Percentiles rank a stretch among this genome's conserved stretches.
Conservation (phyloP, 2,113 vertebrate species). For the Mola mola region DNA sequence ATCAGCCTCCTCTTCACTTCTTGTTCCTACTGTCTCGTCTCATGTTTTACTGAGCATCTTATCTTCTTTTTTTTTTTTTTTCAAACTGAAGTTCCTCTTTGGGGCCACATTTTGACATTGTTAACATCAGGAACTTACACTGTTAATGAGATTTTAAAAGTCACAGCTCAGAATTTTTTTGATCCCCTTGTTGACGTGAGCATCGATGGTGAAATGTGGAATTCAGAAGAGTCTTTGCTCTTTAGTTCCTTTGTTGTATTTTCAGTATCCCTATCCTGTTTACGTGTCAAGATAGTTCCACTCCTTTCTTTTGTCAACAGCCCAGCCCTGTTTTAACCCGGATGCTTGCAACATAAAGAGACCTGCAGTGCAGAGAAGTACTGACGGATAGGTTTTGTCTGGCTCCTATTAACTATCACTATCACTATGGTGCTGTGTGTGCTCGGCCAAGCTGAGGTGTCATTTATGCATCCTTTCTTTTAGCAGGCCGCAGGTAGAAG, state of each 20-base stretch:
- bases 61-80: constrained; percentile 2
- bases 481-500: no score
- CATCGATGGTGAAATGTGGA: not conserved
- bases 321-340: constrained; percentile 48
- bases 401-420: no score
- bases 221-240: not conserved
- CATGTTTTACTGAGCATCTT: no score
- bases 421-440: no score
- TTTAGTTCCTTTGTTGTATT: not conserved
- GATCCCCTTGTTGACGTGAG: not conserved
- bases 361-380: constrained; percentile 26
- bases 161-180: not conserved
- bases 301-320: constrained; percentile 49
- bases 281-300: constrained; percentile 4
- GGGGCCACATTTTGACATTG: not conserved
- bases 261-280: constrained; percentile 11
- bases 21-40: no score
- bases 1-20: no score
- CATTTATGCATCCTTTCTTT: no score
- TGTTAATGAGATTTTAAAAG: not conserved
- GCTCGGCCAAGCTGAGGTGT: no score
- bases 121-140: no score
- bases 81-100: not conserved
- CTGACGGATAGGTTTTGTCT: not conserved
- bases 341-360: not conserved